Base-by-base conservation (phyloP, 1,140 invertebrate genomes). In the Ganaspis sp. region DNA sequence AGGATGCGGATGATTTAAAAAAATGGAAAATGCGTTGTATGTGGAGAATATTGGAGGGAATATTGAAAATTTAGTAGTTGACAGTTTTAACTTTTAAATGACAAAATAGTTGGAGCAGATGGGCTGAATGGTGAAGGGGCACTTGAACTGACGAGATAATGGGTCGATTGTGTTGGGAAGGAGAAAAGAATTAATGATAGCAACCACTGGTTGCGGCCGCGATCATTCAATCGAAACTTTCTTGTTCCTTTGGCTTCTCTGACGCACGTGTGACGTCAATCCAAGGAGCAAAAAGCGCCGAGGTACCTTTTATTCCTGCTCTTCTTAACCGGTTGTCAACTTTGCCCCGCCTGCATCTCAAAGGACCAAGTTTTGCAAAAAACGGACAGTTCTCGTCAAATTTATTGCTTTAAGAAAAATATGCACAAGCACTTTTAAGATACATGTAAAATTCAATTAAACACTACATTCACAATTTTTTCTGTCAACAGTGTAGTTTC, bases 211-310 rank as follows among this genome's bases (percentile, higher is more conserved):
- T 77, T 79, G 80, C 75, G 75, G 76, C 74, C 83, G 82, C 78
- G 86, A 90, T 89, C 88, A 90, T 88, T 90, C 87, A 89, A 90
- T 90, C 87, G 85, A 83, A 88, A 88, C 87, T 89, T 90, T 90
- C 88, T 90, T 89, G 88, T 88, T 90, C 87, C 89, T 89, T 87
- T 84, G 83, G 81, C 75, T 83, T 76, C 81, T 85, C 86, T 90
- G 88, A 90, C 88, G 88, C 89, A 90, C 86, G 84, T 81, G 72
- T 90, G 89, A 90, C 88, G 89, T 90, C 89, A 90, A 90, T 89
- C 69, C 86, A 79, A 82, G 78, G 77, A 86, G 85, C 83, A 86
- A 89, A 85, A 87, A 89, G 84, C 81, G 80, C 81, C 85, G 81
- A 79, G 83, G 86, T 87, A 87, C 83, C 86, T 87, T 85, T 81